A percentile compares a stretch with the other conserved stretches of the same genome.
These are phyloP conservation scores for Cyclopterus lumpus DNA, from an alignment of 2,797 vertebrate genomes.

Conservation along the genomic window DNA sequence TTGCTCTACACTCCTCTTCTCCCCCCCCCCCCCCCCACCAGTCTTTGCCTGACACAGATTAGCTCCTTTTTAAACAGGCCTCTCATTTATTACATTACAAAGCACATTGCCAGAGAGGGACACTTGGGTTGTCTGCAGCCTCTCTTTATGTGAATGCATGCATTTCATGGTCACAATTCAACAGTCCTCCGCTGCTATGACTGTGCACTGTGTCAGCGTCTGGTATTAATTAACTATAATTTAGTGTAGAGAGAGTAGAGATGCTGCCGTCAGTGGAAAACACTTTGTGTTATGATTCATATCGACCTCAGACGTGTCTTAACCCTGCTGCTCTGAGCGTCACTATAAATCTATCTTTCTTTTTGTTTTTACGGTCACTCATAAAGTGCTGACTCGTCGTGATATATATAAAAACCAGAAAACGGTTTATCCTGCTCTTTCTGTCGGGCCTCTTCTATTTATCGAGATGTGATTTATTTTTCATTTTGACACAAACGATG, in stretches of 20 bases:
- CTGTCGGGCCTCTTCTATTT: background rate
- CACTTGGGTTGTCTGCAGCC: conserved; percentile 30
- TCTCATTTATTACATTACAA: conserved; percentile 42
- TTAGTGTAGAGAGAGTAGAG: conserved; percentile 12
- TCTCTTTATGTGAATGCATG: conserved; percentile 10
- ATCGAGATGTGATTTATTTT: background rate
- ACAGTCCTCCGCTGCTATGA: background rate
- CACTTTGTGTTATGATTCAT: conserved; percentile 11
- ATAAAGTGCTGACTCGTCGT: conserved; percentile 29
- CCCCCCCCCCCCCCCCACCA: conserved; percentile 18
- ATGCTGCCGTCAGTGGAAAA: conserved; percentile 35
- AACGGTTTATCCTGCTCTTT: background rate
- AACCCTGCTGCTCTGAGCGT: background rate
- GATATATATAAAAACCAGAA: conserved; percentile 5
- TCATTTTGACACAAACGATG: background rate
- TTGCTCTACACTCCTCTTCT: conserved; percentile 27
- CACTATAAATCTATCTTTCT: background rate
- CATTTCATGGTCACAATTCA: conserved; percentile 4
- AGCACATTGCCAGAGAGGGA: conserved; percentile 19
- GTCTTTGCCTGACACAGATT: conserved; percentile 59
- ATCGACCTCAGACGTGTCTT: conserved; percentile 2
- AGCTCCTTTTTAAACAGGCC: conserved; percentile 47
- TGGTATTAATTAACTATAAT: conserved; percentile 1
- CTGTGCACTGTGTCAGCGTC: background rate
- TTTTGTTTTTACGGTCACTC: conserved; percentile 4